phyloP scores from a whole-genome alignment of 35 echinoderm and acorn worm species.

The Apostichopus californicus region DNA sequence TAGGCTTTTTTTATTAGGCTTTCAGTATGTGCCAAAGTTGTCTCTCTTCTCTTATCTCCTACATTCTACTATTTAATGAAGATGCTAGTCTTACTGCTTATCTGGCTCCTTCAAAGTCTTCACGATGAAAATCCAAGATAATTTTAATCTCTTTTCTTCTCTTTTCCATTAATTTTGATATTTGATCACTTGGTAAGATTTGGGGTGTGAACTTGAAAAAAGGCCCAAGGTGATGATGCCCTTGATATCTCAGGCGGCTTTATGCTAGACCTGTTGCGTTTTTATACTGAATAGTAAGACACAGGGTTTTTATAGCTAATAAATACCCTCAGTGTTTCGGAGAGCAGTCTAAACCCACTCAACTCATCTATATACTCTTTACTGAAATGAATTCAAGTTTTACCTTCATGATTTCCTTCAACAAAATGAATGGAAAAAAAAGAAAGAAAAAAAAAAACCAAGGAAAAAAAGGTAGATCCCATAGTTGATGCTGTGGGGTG shows the following conservation, averaged over 20 bases:
- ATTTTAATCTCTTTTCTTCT: too few relatives aligned
- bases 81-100: too few relatives aligned
- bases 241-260: not conserved
- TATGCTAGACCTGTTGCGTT: not conserved
- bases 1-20: too few relatives aligned
- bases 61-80: too few relatives aligned
- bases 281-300: not conserved
- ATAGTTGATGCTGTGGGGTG: constrained; percentile 22
- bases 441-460: not conserved
- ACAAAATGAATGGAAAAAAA: not conserved
- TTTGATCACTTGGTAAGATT: not conserved
- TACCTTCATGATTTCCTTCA: not conserved
- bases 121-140: too few relatives aligned
- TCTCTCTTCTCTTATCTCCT: too few relatives aligned
- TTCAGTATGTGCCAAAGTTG: too few relatives aligned
- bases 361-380: not conserved
- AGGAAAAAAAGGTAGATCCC: not conserved
- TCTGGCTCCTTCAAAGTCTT: too few relatives aligned
- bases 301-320: not conserved
- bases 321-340: not conserved
- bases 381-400: not conserved
- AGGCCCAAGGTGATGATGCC: constrained; percentile 8
- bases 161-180: not conserved
- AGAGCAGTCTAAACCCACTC: not conserved
- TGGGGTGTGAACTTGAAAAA: not conserved